Evolutionary conservation across 2,888 invertebrate genomes (phyloP).

Genomic region (Stenoptilia bipunctidactyla): DNA sequence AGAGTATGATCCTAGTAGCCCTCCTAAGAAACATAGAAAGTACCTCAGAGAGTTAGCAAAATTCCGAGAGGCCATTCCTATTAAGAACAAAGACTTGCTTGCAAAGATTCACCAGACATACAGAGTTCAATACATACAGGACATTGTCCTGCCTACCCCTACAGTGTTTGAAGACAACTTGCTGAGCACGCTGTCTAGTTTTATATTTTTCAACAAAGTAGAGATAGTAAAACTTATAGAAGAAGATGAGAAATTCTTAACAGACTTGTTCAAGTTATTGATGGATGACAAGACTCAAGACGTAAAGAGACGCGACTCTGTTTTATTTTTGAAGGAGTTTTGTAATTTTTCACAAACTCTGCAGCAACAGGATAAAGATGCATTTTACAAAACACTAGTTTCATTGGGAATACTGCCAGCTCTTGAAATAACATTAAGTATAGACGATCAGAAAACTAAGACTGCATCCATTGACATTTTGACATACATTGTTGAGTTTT

Average conservation of each 20-base stretch:
- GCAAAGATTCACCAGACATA: conserved; percentile 99
- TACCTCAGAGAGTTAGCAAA: conserved; percentile 93
- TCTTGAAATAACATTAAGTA: conserved; percentile 89
- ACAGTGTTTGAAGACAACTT: conserved; percentile 99
- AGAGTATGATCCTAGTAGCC: conserved; percentile 94
- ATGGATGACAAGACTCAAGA: conserved; percentile 90
- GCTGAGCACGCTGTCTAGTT: conserved; percentile 96
- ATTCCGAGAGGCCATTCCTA: conserved; percentile 94
- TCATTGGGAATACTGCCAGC: conserved; percentile 90
- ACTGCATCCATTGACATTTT: conserved; percentile 98
- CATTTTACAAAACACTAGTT: conserved; percentile 95
- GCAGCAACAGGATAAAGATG: conserved; percentile 96
- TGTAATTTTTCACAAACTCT: conserved; percentile 99
- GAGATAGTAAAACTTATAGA: conserved; percentile 98
- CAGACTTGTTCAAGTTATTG: conserved; percentile 93
- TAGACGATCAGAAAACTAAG: conserved; percentile 95
- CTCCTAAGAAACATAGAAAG: conserved; percentile 94
- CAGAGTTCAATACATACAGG: conserved; percentile 98
- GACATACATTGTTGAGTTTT: conserved; percentile 98
- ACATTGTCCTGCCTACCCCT: conserved; percentile 98
- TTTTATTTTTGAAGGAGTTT: conserved; percentile 98
- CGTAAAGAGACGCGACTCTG: conserved; percentile 90
- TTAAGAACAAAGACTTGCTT: conserved; percentile 92
- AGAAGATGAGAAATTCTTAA: conserved; percentile 97
- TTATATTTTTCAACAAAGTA: conserved; percentile 99